Percentiles rank a stretch among this genome's conserved stretches.
phyloP scores from a whole-genome alignment of 1,140 invertebrate species.

The Chrysoperla carnea region DNA sequence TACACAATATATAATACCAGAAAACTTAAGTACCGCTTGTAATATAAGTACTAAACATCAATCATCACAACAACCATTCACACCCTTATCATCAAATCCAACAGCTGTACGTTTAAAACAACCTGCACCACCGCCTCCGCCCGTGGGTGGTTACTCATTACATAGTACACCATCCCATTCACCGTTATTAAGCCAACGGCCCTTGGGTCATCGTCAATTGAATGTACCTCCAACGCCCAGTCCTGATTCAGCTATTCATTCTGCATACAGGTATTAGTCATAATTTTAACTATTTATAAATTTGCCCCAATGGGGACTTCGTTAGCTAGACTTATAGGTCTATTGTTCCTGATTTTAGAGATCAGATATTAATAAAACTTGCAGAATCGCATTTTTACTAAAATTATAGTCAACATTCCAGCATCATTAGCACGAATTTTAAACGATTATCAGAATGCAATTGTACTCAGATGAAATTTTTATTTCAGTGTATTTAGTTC shows the following conservation, averaged over 20 bases:
- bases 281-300: neutral
- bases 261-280: slow-evolving; percentile 58
- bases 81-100: neutral
- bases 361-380: too few species aligned
- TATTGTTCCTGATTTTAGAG: too few species aligned
- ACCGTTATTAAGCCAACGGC: slow-evolving; percentile 40
- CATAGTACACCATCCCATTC: slow-evolving; percentile 43
- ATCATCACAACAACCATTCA: neutral
- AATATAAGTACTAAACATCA: neutral
- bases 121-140: slow-evolving; percentile 4
- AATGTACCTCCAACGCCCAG: slow-evolving; percentile 47
- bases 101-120: slow-evolving; percentile 17
- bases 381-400: neutral
- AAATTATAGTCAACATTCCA: too few species aligned
- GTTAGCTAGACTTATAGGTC: neutral
- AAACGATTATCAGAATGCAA: too few species aligned
- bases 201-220: slow-evolving; percentile 23
- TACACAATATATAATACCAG: slow-evolving; percentile 11
- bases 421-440: too few species aligned
- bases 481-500: slow-evolving; percentile 46
- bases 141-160: slow-evolving; percentile 34
- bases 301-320: neutral
- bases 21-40: slow-evolving; percentile 14
- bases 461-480: too few species aligned
- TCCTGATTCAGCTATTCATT: slow-evolving; percentile 73